Evolutionary conservation across 53 echinoderm and acorn worm genomes (phyloP), one percentile per base, ranked within the genome.

Genomic region (Paelopatides confundens): DNA sequence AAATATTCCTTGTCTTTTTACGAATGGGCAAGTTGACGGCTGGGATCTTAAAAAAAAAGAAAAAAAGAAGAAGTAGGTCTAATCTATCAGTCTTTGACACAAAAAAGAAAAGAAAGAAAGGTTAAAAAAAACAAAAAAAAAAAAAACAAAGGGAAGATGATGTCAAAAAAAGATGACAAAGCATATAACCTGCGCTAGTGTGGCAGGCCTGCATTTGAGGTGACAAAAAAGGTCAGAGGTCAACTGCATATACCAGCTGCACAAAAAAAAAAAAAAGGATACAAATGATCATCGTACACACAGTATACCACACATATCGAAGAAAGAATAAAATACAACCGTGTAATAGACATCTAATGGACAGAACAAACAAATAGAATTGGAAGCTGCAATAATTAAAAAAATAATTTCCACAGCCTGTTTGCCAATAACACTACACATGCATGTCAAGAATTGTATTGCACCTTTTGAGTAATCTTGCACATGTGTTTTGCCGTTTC

Each of bases 351-450:
- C 17, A 58, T 58, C 15, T 18, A 58, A 0, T 58, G 58, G 58
- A 58, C 58, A n/a, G 24, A 23, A 58, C 58, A 58, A 23, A 58
- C 58, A 58, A 5, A 58, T 68, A 35, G 36, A 71, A 71, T 11
- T 13, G 11, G 43, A 71, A 71, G 71, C 71, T 71, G 71, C 71
- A 37, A 71, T 24, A 38, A 39, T 23, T 39, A 38, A 39, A 24
- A 35, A 71, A 71, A 2, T 5, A 58, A 74, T 40, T 74, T 28
- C 74, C 74, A 74, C 74, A 74, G 74, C 74, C 74, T 74, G 74
- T 74, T 74, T 74, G 40, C 40, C 74, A 74, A n/a, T 36, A 37
- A n/a, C n/a, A n/a, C n/a, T 43, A 70, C 70, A 70, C 46, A 74
- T 46, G 46, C 11, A 69, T 30, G 69, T 69, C 40, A 74, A 74